Evolutionary conservation across 1,140 invertebrate species (phyloP), one percentile per base, ranked within the genome.

Genomic region (Hycleus cichorii): DNA sequence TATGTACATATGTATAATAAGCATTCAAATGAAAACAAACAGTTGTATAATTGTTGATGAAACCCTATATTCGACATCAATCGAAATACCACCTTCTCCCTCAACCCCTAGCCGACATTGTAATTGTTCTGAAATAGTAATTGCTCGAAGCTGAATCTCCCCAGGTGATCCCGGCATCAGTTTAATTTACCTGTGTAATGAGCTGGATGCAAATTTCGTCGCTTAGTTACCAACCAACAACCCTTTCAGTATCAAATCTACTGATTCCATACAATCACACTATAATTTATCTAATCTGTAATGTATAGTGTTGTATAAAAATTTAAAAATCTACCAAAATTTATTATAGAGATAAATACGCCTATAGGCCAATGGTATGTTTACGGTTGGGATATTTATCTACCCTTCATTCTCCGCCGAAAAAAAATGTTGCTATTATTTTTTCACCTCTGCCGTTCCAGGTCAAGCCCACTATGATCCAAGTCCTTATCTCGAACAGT

Each of bases 151-250:
- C 57, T 49, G 47, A 58, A 55, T 58, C 62, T 66, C 66, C 69
- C 69, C 69, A 71, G 69, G 69, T 71, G 63, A 70, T 68, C 61
- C 56, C 40, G 32, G 56, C 48, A 51, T 63, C 48, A 60, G 64
- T 72, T 70, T 72, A 72, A 72, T 72, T 72, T 72, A 72, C 70
- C 70, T 72, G 67, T 59, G 64, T 70, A 72, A 72, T 72, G 70
- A 72, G 65, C 63, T 72, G 67, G 60, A 71, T 69, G 64, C 62
- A 60, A 65, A 65, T 64, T 49, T 51, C 40, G 45, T 43, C 52
- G 32, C 27, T 38, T 32, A 32, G 32, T 32, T 32, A 32, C 32
- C 32, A 32, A 27, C 47, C 53, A 45, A 39, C 48, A 39, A 42
- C 38, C 48, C 25, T 27, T 39, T 27, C 58, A 61, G 58, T 64